These are phyloP conservation scores for Nemotelus pantherinus DNA, from an alignment of 2,888 invertebrate genomes.

Conservation along the genomic window DNA sequence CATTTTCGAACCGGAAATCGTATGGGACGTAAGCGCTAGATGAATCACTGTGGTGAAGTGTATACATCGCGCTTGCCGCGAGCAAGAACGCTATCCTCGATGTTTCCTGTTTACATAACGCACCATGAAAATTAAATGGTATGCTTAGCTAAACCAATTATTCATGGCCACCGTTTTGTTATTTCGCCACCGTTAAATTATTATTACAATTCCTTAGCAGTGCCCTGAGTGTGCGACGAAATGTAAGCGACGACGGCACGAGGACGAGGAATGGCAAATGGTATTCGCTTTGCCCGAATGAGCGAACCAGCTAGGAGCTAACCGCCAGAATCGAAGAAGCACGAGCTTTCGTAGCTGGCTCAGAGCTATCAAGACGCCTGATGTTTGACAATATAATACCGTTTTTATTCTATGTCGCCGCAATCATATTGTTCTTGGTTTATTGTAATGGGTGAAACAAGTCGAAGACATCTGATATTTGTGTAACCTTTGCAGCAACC, in stretches of 20 bases:
- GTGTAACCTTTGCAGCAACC: neutral
- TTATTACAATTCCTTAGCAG: slow-evolving; percentile 31
- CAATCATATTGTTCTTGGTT: slow-evolving; percentile 30
- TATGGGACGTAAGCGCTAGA: too few species aligned
- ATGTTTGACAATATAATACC: slow-evolving; percentile 35
- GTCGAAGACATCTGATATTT: slow-evolving; percentile 34
- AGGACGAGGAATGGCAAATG: neutral
- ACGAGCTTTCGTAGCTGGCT: slow-evolving; percentile 4
- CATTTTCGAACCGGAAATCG: too few species aligned
- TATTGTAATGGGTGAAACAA: slow-evolving; percentile 35
- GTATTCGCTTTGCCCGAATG: too few species aligned
- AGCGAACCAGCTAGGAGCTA: too few species aligned
- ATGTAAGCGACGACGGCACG: neutral
- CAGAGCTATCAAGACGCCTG: slow-evolving; percentile 22
- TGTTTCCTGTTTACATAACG: slow-evolving; percentile 36
- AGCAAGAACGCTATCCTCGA: neutral
- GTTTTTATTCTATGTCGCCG: slow-evolving; percentile 26
- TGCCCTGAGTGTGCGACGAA: neutral
- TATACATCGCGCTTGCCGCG: too few species aligned
- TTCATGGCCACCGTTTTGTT: slow-evolving; percentile 40
- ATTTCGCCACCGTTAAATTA: slow-evolving; percentile 42
- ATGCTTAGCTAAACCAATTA: slow-evolving; percentile 43
- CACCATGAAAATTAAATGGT: slow-evolving; percentile 38
- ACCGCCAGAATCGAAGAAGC: too few species aligned
- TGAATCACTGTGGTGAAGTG: too few species aligned